Evolutionary conservation across 2,113 vertebrate genomes (phyloP), one percentile per base, ranked within the genome.

Genomic region (Poecile atricapillus): DNA sequence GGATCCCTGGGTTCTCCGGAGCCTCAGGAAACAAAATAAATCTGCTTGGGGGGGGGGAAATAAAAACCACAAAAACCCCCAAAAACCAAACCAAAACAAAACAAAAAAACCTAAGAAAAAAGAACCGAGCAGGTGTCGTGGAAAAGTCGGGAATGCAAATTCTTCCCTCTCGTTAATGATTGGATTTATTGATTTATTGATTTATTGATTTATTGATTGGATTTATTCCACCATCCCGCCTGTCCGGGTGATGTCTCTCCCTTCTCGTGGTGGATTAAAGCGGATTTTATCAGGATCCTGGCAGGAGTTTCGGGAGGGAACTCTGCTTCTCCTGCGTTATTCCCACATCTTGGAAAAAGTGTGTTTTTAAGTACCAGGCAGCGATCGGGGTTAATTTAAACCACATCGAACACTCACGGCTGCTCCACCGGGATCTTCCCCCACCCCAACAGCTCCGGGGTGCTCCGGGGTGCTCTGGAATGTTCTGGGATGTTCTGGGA

Each of bases 281-380:
- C 3, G 63, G 70, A 1, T 93, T 94, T 93, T 88, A 86, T 94
- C 94, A 75, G 31, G 9, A 1, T 6, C 50, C 92, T 73, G 89
- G 95, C 85, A 93, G 94, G 93, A 64, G 5, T 83, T 83, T 83
- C 95, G 55, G 64, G 52, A 86, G 86, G 92, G 84, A 95, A 90
- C 93, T 90, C 94, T 88, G 86, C 89, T 92, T 95, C 95, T 91
- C 95, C 91, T 77, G 62, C 90, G 81, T 93, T 94, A 96, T 95
- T 85, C 94, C 87, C 27, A 24, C 82, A 18, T 81, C 84, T 95
- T 94, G 67, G 73, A 68, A 91, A 95, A 96, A 94, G 87, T 81
- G 81, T 97, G n/a, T 93, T 89, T 93, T 69, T 93, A 94, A 94
- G 83, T 65, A 94, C 91, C 85, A 93, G 95, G 71, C 90, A 68